Conservation (phyloP, 2,888 invertebrate genomes). For the Agriopis leucophaearia region DNA sequence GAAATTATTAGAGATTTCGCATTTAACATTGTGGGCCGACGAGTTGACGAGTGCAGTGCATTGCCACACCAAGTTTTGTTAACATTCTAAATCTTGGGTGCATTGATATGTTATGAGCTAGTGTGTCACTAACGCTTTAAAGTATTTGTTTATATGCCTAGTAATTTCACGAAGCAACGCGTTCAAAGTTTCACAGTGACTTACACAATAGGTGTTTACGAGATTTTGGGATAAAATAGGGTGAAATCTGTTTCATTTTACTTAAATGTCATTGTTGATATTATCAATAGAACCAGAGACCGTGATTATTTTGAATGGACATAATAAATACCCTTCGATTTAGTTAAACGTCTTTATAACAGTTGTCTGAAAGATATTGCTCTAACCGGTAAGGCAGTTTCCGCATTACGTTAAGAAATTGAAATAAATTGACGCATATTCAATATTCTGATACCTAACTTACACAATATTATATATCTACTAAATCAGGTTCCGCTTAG, state of each 20-base stretch:
- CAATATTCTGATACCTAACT: no score
- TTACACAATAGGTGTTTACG: slow-evolving; percentile 6
- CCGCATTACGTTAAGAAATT: background rate
- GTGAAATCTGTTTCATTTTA: slow-evolving; percentile 14
- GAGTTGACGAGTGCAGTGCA: no score
- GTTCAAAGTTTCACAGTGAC: slow-evolving; percentile 7
- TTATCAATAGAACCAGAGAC: slow-evolving; percentile 1
- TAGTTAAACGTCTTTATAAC: background rate
- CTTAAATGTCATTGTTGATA: slow-evolving; percentile 14
- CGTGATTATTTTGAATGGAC: no score
- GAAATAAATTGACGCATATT: no score
- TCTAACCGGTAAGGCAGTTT: background rate
- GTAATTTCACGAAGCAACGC: background rate
- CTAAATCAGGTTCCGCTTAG: no score
- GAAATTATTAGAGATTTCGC: no score
- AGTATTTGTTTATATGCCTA: background rate
- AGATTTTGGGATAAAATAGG: slow-evolving; percentile 14
- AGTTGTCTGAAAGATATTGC: background rate
- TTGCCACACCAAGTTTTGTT: no score
- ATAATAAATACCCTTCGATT: background rate
- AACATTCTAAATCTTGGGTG: no score
- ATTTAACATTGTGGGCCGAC: no score
- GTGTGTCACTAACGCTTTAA: no score
- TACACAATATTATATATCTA: no score
- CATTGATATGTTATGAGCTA: no score